These are phyloP conservation scores for Chloroceryle aenea DNA, from an alignment of 2,113 vertebrate species.

Conservation along the genomic window DNA sequence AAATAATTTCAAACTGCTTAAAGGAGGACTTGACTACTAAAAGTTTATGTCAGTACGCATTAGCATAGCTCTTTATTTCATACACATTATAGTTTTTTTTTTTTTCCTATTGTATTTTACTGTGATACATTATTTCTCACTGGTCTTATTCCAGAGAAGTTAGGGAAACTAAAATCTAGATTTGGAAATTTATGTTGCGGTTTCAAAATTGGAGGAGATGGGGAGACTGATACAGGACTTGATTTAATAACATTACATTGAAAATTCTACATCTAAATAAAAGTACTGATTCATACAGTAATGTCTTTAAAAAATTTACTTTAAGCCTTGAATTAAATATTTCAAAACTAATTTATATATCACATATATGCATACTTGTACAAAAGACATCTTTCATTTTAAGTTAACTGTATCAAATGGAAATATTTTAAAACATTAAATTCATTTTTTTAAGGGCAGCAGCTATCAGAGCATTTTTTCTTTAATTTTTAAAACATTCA, in stretches of 20 bases:
- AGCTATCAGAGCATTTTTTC: not conserved
- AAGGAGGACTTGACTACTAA: not conserved
- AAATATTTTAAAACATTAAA: not conserved
- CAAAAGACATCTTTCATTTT: not conserved
- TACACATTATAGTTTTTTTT: not conserved
- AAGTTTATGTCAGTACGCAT: not conserved
- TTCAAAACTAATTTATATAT: not conserved
- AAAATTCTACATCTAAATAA: not conserved
- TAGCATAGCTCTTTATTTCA: not conserved
- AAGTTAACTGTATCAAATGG: not conserved
- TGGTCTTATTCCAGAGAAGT: not conserved
- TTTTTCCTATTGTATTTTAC: not conserved
- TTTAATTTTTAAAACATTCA: not conserved
- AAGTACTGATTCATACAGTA: not conserved
- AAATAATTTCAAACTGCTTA: conserved; percentile 15
- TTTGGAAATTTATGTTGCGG: not conserved
- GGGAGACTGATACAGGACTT: not conserved
- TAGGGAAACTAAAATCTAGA: not conserved
- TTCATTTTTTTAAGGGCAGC: not conserved
- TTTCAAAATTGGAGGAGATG: not conserved
- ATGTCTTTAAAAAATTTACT: not conserved
- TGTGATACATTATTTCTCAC: not conserved
- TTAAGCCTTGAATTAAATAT: not conserved
- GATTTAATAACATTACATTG: not conserved
- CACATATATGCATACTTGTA: not conserved